Percentiles rank a stretch among this genome's conserved stretches.
Conservation (phyloP, 2,888 invertebrate genomes). For the Volucella inflata region DNA sequence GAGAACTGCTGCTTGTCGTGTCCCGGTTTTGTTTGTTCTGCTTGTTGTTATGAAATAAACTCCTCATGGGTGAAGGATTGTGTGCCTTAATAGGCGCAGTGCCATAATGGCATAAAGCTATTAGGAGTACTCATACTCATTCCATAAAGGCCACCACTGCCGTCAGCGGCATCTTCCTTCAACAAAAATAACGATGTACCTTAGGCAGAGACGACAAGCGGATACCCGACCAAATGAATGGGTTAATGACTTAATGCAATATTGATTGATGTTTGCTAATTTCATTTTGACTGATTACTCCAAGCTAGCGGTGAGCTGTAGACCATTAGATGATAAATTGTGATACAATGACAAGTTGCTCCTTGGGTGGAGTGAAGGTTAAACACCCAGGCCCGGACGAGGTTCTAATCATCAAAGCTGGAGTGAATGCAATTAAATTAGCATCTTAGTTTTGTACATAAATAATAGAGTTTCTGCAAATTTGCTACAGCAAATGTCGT, state of each 20-base stretch:
- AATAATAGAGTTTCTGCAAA: too few relatives aligned
- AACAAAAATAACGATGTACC: constrained; percentile 35
- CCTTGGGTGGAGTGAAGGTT: background rate
- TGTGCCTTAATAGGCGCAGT: constrained; percentile 48
- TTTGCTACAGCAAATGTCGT: constrained; percentile 6
- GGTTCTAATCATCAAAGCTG: background rate
- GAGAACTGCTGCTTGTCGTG: constrained; percentile 1
- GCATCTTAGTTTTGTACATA: too few relatives aligned
- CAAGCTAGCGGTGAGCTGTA: constrained; percentile 10
- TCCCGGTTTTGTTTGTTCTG: constrained; percentile 52
- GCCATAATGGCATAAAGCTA: constrained; percentile 64
- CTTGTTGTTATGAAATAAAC: constrained; percentile 72
- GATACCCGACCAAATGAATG: constrained; percentile 37
- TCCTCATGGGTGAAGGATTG: constrained; percentile 60
- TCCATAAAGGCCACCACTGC: too few relatives aligned
- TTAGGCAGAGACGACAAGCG: background rate
- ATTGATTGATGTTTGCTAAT: constrained; percentile 74
- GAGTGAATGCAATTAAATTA: background rate
- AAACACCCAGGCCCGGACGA: background rate
- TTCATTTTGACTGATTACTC: constrained; percentile 68
- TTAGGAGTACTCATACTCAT: constrained; percentile 36
- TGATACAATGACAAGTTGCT: constrained; percentile 37
- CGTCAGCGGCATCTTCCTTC: background rate
- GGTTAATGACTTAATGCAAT: constrained; percentile 60
- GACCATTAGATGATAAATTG: constrained; percentile 59